phyloP scores from a whole-genome alignment of 2,113 vertebrate species.

The Piaya cayana region DNA sequence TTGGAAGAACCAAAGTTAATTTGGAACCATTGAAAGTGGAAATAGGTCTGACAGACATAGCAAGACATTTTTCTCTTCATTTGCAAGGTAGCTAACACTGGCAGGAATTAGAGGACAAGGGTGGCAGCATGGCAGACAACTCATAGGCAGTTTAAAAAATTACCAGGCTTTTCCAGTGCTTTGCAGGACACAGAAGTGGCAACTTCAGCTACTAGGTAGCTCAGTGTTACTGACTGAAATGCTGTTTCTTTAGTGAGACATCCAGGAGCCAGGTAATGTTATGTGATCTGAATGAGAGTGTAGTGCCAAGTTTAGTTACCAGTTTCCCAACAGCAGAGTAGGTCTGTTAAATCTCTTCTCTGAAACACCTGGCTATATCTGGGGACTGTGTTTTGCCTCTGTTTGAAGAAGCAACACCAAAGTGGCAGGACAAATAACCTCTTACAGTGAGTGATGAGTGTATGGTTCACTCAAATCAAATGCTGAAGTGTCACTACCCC shows the following conservation, averaged over 20 bases:
- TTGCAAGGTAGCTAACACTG: not conserved
- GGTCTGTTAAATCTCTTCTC: not conserved
- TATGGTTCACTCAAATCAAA: not conserved
- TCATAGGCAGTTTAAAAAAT: not conserved
- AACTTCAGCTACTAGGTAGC: not conserved
- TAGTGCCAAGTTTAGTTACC: not conserved
- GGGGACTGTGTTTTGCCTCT: not conserved
- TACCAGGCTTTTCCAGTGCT: not conserved
- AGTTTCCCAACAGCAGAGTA: not conserved
- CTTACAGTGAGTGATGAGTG: not conserved
- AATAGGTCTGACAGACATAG: not conserved
- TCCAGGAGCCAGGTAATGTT: not conserved
- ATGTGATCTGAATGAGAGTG: not conserved
- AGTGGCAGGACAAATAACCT: not conserved
- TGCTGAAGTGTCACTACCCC: not conserved
- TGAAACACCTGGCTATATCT: not conserved
- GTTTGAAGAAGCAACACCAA: not conserved
- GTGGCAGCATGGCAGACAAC: not conserved
- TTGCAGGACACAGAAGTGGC: not conserved
- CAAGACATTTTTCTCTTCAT: not conserved
- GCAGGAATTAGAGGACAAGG: not conserved
- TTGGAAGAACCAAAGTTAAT: not conserved
- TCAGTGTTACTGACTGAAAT: not conserved
- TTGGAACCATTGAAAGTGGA: not conserved
- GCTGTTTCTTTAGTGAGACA: not conserved